These are phyloP conservation scores for Coendou prehensilis DNA, from an alignment of 2,797 vertebrate genomes.

Conservation along the genomic window DNA sequence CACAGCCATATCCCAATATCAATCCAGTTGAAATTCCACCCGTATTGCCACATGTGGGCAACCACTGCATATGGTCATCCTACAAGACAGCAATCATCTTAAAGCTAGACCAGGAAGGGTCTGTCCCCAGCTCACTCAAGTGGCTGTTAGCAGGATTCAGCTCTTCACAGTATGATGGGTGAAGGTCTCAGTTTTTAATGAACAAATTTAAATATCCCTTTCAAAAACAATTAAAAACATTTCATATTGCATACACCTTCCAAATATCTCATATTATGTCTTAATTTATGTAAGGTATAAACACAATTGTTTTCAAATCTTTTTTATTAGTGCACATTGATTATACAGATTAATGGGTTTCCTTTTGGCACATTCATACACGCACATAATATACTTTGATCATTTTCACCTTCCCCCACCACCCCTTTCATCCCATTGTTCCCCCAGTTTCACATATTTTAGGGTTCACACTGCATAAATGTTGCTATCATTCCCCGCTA, in stretches of 20 bases:
- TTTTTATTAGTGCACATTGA: not conserved
- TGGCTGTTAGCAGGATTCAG: not conserved
- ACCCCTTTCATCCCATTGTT: not conserved
- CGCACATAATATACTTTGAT: not conserved
- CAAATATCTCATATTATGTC: not conserved
- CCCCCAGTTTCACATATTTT: not conserved
- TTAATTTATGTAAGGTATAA: not conserved
- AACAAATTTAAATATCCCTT: not conserved
- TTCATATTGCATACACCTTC: constrained; percentile 14
- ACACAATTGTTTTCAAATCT: not conserved
- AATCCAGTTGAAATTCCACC: not conserved
- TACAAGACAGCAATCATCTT: not conserved
- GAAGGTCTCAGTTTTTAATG: not conserved
- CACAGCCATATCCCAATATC: no score
- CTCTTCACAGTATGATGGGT: not conserved
- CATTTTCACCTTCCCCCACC: not conserved
- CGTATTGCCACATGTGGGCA: not conserved
- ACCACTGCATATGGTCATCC: not conserved
- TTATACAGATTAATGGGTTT: not conserved
- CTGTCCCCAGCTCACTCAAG: not conserved
- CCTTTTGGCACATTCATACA: not conserved
- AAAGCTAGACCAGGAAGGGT: not conserved
- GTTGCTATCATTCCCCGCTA: not conserved
- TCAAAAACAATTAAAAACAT: not conserved
- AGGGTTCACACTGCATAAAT: not conserved